Conservation (phyloP, 2,888 invertebrate species). For the Steinernema carpocapsae region DNA sequence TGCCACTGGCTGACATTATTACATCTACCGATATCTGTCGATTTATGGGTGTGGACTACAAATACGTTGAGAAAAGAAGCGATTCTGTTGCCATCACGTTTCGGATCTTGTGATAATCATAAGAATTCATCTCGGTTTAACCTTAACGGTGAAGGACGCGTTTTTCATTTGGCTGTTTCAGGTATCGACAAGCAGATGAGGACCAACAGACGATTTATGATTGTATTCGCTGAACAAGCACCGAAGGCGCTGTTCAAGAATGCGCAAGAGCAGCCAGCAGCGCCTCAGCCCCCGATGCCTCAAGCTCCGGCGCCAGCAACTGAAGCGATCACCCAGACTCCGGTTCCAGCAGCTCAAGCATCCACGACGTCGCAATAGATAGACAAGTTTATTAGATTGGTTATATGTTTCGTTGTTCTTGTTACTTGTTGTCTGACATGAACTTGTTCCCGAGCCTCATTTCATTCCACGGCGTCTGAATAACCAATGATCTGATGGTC, state of each 20-base stretch:
- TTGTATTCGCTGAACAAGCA: conserved; percentile 62
- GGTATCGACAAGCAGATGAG: conserved; percentile 67
- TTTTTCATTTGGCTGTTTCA: conserved; percentile 39
- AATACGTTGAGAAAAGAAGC: neutral
- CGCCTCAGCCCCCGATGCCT: neutral
- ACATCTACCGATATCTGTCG: neutral
- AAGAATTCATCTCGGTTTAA: neutral
- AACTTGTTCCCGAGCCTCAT: no score
- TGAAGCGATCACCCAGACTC: neutral
- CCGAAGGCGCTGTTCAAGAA: conserved; percentile 61
- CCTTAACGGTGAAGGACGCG: neutral
- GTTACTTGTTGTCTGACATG: neutral
- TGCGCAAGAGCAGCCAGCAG: conserved; percentile 35
- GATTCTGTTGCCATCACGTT: neutral
- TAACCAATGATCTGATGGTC: no score
- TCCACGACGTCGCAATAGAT: neutral
- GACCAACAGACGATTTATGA: conserved; percentile 64
- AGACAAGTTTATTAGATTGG: neutral
- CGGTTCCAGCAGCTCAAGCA: neutral
- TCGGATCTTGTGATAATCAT: neutral
- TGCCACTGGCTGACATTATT: neutral
- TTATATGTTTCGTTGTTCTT: neutral
- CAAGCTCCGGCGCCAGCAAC: neutral
- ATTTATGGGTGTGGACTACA: neutral
- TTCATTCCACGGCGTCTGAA: no score